Evolutionary conservation across 2,888 invertebrate genomes (phyloP).

Genomic region (Thysanoteuthis rhombus): DNA sequence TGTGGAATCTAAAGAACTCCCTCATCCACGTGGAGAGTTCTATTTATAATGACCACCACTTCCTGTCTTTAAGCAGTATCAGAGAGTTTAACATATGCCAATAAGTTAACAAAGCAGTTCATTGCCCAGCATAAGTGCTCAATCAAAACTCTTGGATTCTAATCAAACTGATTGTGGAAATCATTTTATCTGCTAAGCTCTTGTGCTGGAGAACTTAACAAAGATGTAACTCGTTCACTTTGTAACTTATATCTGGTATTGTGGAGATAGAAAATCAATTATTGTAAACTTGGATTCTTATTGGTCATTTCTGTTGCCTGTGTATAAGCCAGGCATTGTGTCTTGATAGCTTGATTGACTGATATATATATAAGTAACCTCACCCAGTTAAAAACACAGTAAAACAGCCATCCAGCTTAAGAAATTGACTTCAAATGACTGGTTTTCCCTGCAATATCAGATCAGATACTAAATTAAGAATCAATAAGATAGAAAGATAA

Average conservation of each 20-base stretch:
- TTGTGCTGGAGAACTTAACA: background rate
- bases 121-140: too few species aligned
- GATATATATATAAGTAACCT: background rate
- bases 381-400: background rate
- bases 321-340: too few species aligned
- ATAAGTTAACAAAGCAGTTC: too few species aligned
- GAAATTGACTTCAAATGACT: background rate
- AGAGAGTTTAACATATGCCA: too few species aligned
- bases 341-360: background rate
- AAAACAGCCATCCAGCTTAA: background rate
- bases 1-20: too few species aligned
- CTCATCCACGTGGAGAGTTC: too few species aligned
- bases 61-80: too few species aligned
- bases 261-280: background rate
- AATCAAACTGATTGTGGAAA: too few species aligned
- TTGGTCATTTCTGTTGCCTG: background rate
- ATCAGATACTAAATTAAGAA: background rate
- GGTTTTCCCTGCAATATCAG: background rate
- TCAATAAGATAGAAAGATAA: background rate
- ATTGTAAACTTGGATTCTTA: background rate
- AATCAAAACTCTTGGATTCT: too few species aligned
- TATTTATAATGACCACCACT: too few species aligned
- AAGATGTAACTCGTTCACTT: background rate
- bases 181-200: background rate
- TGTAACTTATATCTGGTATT: background rate